Evolutionary conservation across 1,140 invertebrate species (phyloP).

Genomic region (Bicyclus anynana): DNA sequence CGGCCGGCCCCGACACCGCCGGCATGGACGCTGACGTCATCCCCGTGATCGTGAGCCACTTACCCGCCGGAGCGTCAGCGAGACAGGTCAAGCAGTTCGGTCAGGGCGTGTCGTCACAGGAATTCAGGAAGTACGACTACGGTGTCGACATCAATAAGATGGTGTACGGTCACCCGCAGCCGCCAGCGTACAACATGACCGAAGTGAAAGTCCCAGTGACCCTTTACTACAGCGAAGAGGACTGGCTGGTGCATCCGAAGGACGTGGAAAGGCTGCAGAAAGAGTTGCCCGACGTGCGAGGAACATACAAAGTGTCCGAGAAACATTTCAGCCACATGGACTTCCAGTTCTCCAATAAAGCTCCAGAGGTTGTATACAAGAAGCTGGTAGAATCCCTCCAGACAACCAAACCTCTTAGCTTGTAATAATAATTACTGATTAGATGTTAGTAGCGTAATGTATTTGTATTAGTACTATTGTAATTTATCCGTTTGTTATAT

Average conservation of each 20-base stretch:
- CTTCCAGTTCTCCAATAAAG: conserved; percentile 82
- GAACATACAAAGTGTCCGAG: conserved; percentile 74
- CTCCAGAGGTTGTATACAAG: conserved; percentile 78
- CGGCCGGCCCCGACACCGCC: conserved; percentile 76
- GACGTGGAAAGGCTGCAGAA: conserved; percentile 80
- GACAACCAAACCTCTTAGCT: conserved; percentile 7
- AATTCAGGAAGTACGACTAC: conserved; percentile 74
- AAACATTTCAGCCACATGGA: conserved; percentile 84
- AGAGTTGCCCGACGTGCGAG: conserved; percentile 70
- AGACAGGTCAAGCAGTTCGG: conserved; percentile 86
- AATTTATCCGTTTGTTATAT: neutral
- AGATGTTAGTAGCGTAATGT: neutral
- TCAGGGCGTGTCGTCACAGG: conserved; percentile 75
- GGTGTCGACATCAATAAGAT: conserved; percentile 70
- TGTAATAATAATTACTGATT: neutral
- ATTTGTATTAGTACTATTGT: neutral
- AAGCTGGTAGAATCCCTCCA: conserved; percentile 57
- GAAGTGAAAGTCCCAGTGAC: conserved; percentile 81
- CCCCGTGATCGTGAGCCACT: conserved; percentile 85
- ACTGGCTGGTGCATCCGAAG: conserved; percentile 79
- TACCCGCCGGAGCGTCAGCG: conserved; percentile 87
- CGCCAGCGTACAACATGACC: conserved; percentile 81
- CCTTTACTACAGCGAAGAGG: conserved; percentile 82
- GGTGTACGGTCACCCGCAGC: conserved; percentile 74
- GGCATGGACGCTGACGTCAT: conserved; percentile 77